A percentile compares a stretch with the other conserved stretches of the same genome.
Conservation (phyloP, 1,140 invertebrate species). For the Pygmarrhopalites habei region DNA sequence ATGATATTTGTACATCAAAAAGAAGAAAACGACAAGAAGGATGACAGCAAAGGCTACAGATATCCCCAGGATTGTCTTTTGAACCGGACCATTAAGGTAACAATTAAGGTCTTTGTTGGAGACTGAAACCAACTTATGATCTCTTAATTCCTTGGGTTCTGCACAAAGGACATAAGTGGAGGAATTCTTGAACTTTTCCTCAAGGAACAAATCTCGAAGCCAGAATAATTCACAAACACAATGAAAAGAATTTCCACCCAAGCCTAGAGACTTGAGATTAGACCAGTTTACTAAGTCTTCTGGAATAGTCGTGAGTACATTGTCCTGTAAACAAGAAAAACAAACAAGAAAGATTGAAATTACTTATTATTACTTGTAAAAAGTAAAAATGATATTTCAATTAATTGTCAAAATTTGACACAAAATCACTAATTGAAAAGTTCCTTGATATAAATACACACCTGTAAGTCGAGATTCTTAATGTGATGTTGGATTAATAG, state of each 20-base stretch:
- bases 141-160: slow-evolving; percentile 60
- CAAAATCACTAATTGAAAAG: too few species aligned
- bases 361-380: too few species aligned
- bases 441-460: slow-evolving; percentile 3
- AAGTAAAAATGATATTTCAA: too few species aligned
- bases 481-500: slow-evolving; percentile 63
- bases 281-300: slow-evolving; percentile 70
- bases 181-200: slow-evolving; percentile 40
- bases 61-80: slow-evolving; percentile 68
- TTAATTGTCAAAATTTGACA: too few species aligned
- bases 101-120: slow-evolving; percentile 70
- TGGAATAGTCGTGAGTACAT: slow-evolving; percentile 62
- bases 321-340: slow-evolving; percentile 56
- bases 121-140: slow-evolving; percentile 59
- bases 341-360: too few species aligned
- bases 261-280: slow-evolving; percentile 63
- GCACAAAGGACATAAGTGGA: slow-evolving; percentile 56
- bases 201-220: slow-evolving; percentile 61
- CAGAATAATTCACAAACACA: slow-evolving; percentile 73
- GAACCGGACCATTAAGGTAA: slow-evolving; percentile 61
- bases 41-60: slow-evolving; percentile 59
- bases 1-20: slow-evolving; percentile 69
- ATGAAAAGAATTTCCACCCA: slow-evolving; percentile 73
- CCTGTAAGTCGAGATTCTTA: slow-evolving; percentile 58
- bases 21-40: slow-evolving; percentile 56